These are phyloP conservation scores for Cyclophora punctaria DNA, from an alignment of 2,888 invertebrate species.

Conservation along the genomic window DNA sequence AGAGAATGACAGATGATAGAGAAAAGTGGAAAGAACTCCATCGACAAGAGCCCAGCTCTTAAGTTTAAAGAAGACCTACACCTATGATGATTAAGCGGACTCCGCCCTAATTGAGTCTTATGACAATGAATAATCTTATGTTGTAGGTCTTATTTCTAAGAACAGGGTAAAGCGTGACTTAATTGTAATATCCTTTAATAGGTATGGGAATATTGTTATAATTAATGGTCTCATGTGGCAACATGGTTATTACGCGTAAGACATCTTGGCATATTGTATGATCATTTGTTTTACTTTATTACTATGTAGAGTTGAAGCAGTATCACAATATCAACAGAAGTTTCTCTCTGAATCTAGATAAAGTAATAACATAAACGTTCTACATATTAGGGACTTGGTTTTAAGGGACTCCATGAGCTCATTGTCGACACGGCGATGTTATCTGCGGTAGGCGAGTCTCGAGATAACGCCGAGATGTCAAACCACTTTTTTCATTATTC, in stretches of 20 bases:
- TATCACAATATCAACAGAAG: constrained; percentile 6
- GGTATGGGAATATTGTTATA: constrained; percentile 17
- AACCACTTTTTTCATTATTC: constrained; percentile 34
- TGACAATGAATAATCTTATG: too few relatives aligned
- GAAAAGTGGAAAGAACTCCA: too few relatives aligned
- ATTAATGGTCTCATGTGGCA: background rate
- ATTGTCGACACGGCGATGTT: constrained; percentile 46
- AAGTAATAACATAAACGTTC: constrained; percentile 35
- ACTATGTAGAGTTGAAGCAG: too few relatives aligned
- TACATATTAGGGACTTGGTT: constrained; percentile 31
- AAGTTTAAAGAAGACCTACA: too few relatives aligned
- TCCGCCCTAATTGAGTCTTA: constrained; percentile 17
- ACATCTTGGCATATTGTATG: background rate
- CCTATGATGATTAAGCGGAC: background rate
- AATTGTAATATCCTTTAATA: constrained; percentile 18
- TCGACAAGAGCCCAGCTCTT: too few relatives aligned
- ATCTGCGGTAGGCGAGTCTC: constrained; percentile 55
- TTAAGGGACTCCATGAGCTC: constrained; percentile 40
- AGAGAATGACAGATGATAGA: too few relatives aligned
- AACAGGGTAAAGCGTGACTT: constrained; percentile 22
- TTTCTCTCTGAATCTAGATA: constrained; percentile 26
- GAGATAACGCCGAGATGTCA: constrained; percentile 44
- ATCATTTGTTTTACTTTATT: too few relatives aligned
- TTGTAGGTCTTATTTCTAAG: constrained; percentile 18
- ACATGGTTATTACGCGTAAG: too few relatives aligned